Evolutionary conservation across 2,797 vertebrate species (phyloP).

Genomic region (Coregonus sp.): DNA sequence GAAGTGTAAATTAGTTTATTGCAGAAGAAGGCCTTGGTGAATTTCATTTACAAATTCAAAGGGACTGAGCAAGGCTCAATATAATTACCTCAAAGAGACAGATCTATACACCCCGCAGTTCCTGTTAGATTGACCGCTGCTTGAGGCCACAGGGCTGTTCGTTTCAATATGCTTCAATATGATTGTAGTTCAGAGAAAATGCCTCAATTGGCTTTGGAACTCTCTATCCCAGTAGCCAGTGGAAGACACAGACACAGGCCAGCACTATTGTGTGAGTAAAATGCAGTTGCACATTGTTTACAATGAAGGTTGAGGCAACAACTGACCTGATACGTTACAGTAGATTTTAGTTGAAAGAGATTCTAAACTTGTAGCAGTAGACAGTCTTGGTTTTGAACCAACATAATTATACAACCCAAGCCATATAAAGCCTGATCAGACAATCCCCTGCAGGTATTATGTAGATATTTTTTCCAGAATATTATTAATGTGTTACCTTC

Average conservation of each 20-base stretch:
- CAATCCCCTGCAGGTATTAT: background rate
- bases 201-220: background rate
- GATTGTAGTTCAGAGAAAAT: background rate
- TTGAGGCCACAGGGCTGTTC: background rate
- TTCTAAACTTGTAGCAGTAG: too few species aligned
- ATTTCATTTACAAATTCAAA: conserved; percentile 50
- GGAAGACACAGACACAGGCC: too few species aligned
- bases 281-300: too few species aligned
- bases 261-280: too few species aligned
- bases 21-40: conserved; percentile 38
- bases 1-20: conserved; percentile 56
- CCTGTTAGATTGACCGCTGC: background rate
- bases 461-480: background rate
- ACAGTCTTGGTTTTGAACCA: background rate
- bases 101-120: conserved; percentile 1
- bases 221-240: background rate
- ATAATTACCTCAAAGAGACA: conserved; percentile 34
- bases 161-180: background rate
- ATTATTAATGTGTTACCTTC: conserved; percentile 25
- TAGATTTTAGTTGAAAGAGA: background rate
- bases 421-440: background rate
- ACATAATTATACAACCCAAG: background rate
- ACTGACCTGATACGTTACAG: background rate
- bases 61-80: conserved; percentile 15
- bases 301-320: background rate